These are phyloP conservation scores for Parazoanthus swiftii DNA, from an alignment of 92 coral and sea anemone genomes.

Conservation along the genomic window DNA sequence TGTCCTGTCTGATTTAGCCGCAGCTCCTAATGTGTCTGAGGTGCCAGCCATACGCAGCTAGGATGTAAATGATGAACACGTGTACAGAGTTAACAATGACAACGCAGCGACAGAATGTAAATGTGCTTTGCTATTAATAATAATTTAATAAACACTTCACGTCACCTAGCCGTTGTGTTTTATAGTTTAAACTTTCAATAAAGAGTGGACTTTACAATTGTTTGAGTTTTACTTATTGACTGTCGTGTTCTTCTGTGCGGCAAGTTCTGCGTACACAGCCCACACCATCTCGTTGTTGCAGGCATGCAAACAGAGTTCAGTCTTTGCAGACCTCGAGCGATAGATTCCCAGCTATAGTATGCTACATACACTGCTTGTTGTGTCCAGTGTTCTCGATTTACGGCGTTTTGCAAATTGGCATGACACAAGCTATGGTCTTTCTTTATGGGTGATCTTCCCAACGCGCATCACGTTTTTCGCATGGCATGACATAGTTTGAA, in stretches of 20 bases:
- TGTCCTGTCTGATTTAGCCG: slow-evolving; percentile 21
- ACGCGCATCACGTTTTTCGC: no score
- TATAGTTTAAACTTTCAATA: slow-evolving; percentile 37
- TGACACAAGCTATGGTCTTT: neutral
- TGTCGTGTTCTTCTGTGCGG: neutral
- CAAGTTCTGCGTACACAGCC: neutral
- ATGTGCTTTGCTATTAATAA: slow-evolving; percentile 83
- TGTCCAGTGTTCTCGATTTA: no score
- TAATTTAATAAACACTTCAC: slow-evolving; percentile 74
- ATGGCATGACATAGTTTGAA: no score
- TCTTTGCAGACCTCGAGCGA: no score
- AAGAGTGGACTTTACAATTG: slow-evolving; percentile 38
- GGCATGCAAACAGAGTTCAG: neutral
- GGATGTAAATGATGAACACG: slow-evolving; percentile 89
- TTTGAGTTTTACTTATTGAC: neutral
- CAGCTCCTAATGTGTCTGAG: slow-evolving; percentile 6
- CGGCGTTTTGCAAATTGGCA: no score
- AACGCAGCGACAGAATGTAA: slow-evolving; percentile 72
- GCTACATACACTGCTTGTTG: no score
- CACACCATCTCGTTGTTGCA: neutral
- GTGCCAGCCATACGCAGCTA: slow-evolving; percentile 47
- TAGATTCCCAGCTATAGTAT: no score
- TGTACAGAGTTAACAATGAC: slow-evolving; percentile 72
- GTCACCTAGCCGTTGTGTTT: slow-evolving; percentile 37
- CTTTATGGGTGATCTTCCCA: no score